Evolutionary conservation across 2,888 invertebrate species (phyloP).

Genomic region (Tachina fera): DNA sequence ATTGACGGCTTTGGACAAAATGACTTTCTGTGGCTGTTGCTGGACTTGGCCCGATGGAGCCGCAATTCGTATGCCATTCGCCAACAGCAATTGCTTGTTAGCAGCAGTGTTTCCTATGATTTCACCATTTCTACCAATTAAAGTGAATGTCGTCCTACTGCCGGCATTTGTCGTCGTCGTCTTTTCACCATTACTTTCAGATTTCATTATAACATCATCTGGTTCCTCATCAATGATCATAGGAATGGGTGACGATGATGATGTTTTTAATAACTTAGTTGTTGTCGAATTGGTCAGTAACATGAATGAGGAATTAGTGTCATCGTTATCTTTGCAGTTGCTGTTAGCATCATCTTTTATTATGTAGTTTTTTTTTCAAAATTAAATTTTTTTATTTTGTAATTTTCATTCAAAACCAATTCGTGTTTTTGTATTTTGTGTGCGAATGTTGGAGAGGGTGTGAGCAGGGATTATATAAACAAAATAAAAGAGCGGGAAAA

Average conservation of each 20-base stretch:
- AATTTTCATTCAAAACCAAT: slow-evolving; percentile 54
- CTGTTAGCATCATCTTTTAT: slow-evolving; percentile 53
- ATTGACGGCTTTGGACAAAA: slow-evolving; percentile 70
- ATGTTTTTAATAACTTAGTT: slow-evolving; percentile 51
- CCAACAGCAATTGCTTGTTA: slow-evolving; percentile 73
- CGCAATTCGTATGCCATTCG: slow-evolving; percentile 74
- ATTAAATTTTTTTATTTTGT: background rate
- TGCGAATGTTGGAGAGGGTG: slow-evolving; percentile 21
- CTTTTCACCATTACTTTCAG: slow-evolving; percentile 3
- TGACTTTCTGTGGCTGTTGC: slow-evolving; percentile 50
- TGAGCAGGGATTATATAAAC: slow-evolving; percentile 20
- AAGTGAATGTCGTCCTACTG: slow-evolving; percentile 49
- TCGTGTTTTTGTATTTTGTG: slow-evolving; percentile 38
- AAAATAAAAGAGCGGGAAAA: slow-evolving; percentile 50
- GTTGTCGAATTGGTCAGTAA: slow-evolving; percentile 72
- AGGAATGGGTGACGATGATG: slow-evolving; percentile 55
- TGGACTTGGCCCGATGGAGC: slow-evolving; percentile 70
- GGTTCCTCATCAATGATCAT: slow-evolving; percentile 50
- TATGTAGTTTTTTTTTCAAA: slow-evolving; percentile 18
- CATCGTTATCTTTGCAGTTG: slow-evolving; percentile 6
- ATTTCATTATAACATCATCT: slow-evolving; percentile 38
- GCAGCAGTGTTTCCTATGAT: slow-evolving; percentile 69
- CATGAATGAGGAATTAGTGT: slow-evolving; percentile 54
- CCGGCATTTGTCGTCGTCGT: background rate
- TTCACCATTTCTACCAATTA: slow-evolving; percentile 64